phyloP scores from a whole-genome alignment of 2,888 invertebrate species.

The Exephanes ischioxanthus region DNA sequence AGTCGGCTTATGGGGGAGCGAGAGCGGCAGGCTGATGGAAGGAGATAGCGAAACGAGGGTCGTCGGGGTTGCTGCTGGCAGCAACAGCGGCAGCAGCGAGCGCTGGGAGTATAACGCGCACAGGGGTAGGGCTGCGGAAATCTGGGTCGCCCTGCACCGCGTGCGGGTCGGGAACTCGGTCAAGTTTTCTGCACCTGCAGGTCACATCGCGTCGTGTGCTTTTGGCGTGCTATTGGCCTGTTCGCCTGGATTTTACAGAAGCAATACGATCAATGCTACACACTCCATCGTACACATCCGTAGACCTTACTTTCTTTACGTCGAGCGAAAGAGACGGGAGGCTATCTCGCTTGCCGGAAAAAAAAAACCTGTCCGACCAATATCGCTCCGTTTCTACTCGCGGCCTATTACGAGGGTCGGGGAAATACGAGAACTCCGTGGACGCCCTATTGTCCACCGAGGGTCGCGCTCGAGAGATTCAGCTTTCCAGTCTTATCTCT shows the following conservation, averaged over 20 bases:
- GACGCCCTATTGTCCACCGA: conserved; percentile 6
- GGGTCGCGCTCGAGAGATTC: not conserved
- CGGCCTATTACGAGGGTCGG: not conserved
- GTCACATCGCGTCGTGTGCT: conserved; percentile 71
- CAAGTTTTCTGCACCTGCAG: conserved; percentile 84
- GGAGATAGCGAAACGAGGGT: conserved; percentile 62
- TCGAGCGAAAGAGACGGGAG: not conserved
- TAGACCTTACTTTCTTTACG: not conserved
- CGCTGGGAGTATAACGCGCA: conserved; percentile 47
- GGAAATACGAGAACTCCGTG: not conserved
- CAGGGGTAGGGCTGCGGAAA: conserved; percentile 74
- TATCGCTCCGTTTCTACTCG: conserved; percentile 23
- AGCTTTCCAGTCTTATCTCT: conserved; percentile 8
- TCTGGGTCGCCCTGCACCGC: conserved; percentile 82
- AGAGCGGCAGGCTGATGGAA: conserved; percentile 62
- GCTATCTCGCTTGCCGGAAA: not conserved
- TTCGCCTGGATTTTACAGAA: conserved; percentile 32
- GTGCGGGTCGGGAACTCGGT: conserved; percentile 82
- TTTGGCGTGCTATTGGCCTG: conserved; percentile 55
- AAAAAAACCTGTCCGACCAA: conserved; percentile 22
- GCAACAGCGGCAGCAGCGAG: conserved; percentile 40
- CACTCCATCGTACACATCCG: not conserved
- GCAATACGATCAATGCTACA: conserved; percentile 7
- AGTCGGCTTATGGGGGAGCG: conserved; percentile 58
- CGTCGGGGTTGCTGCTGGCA: conserved; percentile 56